Percentiles rank a stretch among this genome's conserved stretches.
These are phyloP conservation scores for Radopholus similis DNA, from an alignment of 1,140 invertebrate species.

Conservation along the genomic window DNA sequence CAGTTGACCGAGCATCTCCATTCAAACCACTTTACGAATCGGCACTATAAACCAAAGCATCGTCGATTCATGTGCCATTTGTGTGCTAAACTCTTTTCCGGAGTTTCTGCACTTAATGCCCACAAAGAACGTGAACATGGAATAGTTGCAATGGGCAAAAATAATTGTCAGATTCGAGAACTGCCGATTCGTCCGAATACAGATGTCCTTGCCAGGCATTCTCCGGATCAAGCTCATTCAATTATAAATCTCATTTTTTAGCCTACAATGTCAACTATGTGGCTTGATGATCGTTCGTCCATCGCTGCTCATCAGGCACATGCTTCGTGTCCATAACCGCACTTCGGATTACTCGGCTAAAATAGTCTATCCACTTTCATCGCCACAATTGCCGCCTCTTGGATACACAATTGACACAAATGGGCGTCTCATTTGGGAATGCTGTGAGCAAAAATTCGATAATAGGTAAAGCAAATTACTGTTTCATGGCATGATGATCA, in stretches of 20 bases:
- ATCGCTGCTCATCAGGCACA: conserved; percentile 9
- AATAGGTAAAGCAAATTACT: no score
- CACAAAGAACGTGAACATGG: background rate
- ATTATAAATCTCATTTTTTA: background rate
- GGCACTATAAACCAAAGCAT: no score
- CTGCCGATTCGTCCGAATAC: background rate
- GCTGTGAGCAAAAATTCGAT: background rate
- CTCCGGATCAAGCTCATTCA: background rate
- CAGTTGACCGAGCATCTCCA: no score
- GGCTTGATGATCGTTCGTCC: background rate
- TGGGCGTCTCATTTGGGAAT: background rate
- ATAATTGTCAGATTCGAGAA: background rate
- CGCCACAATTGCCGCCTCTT: background rate
- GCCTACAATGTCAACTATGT: background rate
- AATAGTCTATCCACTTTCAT: background rate
- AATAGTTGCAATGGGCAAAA: background rate
- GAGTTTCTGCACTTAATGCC: background rate
- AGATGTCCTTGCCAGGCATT: background rate
- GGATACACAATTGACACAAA: background rate
- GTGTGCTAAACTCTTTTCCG: background rate
- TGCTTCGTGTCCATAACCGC: background rate
- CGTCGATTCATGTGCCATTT: conserved; percentile 6
- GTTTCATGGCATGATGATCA: no score
- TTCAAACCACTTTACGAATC: no score
- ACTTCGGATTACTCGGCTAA: background rate